These are phyloP conservation scores for Cnemophilus loriae DNA, from an alignment of 2,113 vertebrate species.

Conservation along the genomic window DNA sequence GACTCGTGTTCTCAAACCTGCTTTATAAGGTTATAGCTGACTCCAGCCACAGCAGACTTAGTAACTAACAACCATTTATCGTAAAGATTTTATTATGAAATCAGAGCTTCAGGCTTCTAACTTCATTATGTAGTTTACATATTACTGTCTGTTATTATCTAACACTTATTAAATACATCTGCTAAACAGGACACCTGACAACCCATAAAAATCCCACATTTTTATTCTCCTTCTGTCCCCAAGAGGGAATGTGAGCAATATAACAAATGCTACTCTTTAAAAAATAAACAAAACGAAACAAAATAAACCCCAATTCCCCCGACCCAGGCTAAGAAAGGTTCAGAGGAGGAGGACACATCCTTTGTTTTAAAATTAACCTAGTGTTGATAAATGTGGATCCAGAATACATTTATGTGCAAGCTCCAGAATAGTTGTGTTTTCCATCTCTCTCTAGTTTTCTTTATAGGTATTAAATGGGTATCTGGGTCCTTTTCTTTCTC, in stretches of 20 bases:
- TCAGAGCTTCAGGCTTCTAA: neutral
- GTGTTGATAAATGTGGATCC: neutral
- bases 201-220: neutral
- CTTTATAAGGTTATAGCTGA: neutral
- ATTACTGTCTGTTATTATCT: neutral
- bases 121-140: neutral
- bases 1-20: neutral
- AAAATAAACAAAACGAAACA: neutral
- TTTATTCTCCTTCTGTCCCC: neutral
- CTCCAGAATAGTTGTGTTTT: neutral
- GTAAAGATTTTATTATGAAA: neutral
- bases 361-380: neutral
- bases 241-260: neutral
- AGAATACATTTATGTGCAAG: neutral
- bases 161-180: neutral
- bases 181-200: neutral
- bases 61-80: neutral
- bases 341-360: neutral
- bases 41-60: neutral
- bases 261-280: neutral
- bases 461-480: neutral
- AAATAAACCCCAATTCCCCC: neutral
- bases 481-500: neutral
- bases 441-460: neutral
- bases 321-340: neutral